Conservation (phyloP, 2,797 vertebrate species). For the Morelia viridis region DNA sequence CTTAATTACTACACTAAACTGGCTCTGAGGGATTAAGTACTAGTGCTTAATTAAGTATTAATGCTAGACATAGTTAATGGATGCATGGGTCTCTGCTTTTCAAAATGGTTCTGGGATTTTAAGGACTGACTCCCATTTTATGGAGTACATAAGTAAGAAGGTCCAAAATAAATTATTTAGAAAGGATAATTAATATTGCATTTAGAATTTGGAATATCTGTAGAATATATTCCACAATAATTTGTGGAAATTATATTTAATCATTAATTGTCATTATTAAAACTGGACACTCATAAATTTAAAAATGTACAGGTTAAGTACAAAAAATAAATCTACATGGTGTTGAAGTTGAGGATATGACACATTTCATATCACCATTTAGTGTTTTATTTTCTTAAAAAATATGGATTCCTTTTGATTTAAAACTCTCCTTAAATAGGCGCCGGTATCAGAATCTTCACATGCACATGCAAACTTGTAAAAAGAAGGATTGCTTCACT, state of each 20-base stretch:
- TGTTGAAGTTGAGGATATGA: background rate
- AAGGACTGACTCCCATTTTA: background rate
- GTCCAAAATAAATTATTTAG: background rate
- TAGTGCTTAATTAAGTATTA: background rate
- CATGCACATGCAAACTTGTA: background rate
- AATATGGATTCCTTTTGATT: slow-evolving; percentile 22
- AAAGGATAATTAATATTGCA: background rate
- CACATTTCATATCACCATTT: background rate
- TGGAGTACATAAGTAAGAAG: background rate
- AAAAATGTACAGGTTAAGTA: background rate
- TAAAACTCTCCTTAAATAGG: slow-evolving; percentile 14
- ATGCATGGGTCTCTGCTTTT: background rate
- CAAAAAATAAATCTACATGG: background rate
- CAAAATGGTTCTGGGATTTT: background rate
- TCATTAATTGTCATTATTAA: background rate
- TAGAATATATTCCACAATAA: background rate
- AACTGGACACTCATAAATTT: background rate
- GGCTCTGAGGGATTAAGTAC: background rate
- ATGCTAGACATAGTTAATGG: background rate
- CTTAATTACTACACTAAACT: no score
- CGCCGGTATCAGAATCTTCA: slow-evolving; percentile 15
- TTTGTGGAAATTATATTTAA: background rate
- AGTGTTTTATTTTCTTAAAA: slow-evolving; percentile 9
- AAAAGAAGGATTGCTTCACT: background rate
- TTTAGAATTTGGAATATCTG: background rate